Evolutionary conservation across 2,113 vertebrate species (phyloP).

Genomic region (Athene noctua): DNA sequence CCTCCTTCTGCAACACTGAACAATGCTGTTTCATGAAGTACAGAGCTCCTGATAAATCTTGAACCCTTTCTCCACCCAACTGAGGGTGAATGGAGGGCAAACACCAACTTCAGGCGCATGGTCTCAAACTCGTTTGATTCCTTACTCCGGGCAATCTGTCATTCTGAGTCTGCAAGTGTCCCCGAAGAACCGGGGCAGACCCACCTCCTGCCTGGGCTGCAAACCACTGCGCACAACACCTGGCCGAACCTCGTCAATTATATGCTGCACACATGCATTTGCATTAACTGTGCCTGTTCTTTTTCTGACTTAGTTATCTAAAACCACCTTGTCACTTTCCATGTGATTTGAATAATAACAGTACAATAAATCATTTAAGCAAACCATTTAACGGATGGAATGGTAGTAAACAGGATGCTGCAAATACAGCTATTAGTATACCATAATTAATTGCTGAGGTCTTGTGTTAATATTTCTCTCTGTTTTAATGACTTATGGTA

Average conservation of each 20-base stretch:
- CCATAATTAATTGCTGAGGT: background rate
- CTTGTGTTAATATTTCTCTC: background rate
- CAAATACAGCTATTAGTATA: background rate
- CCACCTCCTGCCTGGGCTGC: background rate
- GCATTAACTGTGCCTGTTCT: background rate
- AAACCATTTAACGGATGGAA: background rate
- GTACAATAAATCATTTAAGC: background rate
- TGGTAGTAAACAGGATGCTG: background rate
- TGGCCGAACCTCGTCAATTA: background rate
- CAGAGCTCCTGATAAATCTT: background rate
- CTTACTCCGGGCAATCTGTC: background rate
- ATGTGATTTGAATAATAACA: background rate
- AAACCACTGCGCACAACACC: background rate
- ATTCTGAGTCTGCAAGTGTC: background rate
- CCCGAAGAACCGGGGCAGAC: background rate
- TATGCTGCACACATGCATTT: background rate
- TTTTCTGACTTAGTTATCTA: background rate
- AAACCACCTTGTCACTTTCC: background rate
- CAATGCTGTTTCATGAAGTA: background rate
- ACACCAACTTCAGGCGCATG: background rate
- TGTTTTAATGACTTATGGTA: background rate
- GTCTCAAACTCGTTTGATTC: background rate
- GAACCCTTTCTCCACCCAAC: background rate
- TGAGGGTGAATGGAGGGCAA: rapidly evolving
- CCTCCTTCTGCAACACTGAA: background rate